These are phyloP conservation scores for Poeciliopsis occidentalis DNA, from an alignment of 2,113 vertebrate species.

Conservation along the genomic window DNA sequence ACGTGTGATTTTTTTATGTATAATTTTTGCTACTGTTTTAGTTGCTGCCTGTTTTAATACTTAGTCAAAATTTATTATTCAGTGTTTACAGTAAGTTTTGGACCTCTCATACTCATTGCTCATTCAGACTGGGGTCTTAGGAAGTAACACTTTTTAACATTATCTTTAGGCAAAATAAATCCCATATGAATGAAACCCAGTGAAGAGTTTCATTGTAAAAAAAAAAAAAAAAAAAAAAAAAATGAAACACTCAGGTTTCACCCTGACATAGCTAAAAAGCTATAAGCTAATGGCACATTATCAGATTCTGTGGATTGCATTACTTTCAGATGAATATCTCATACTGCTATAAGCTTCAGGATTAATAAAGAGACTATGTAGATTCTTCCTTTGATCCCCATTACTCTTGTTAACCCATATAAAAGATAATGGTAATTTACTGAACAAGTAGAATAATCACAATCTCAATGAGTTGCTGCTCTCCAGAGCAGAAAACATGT, in stretches of 20 bases:
- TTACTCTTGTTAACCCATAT: not conserved
- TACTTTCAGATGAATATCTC: conserved; percentile 5
- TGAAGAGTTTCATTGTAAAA: not conserved
- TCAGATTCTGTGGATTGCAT: not conserved
- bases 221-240: not conserved
- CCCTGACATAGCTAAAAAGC: not conserved
- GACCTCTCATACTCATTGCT: too few relatives aligned
- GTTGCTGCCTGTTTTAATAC: too few relatives aligned
- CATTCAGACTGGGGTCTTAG: too few relatives aligned
- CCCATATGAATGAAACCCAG: too few relatives aligned
- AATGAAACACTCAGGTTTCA: not conserved
- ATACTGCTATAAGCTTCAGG: not conserved
- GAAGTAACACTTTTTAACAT: too few relatives aligned
- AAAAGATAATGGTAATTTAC: not conserved
- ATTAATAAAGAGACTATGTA: not conserved
- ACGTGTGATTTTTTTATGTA: too few relatives aligned
- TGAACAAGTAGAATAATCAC: not conserved
- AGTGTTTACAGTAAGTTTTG: too few relatives aligned
- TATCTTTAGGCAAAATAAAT: too few relatives aligned
- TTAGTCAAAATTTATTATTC: too few relatives aligned
- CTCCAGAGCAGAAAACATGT: not conserved
- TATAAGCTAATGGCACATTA: too few relatives aligned
- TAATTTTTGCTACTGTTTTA: too few relatives aligned
- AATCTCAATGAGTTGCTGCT: conserved; percentile 17
- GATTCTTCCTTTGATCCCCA: not conserved